These are phyloP conservation scores for Microlaimidae sp. DNA, from an alignment of 2,888 invertebrate species.

Conservation along the genomic window DNA sequence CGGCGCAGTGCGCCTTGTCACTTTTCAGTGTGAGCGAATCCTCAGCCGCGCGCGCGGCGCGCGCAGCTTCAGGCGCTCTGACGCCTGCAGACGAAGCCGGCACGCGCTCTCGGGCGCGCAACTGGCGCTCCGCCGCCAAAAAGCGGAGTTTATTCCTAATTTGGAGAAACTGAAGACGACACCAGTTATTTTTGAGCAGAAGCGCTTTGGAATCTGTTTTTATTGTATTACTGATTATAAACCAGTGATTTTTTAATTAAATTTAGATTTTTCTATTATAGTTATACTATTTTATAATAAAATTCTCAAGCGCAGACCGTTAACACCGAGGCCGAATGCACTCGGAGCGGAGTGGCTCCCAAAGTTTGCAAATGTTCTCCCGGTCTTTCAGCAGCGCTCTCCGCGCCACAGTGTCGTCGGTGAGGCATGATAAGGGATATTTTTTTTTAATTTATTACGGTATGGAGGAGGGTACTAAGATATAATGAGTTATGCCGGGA, in stretches of 20 bases:
- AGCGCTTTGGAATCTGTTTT: conserved; percentile 38
- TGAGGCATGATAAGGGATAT: too few species aligned
- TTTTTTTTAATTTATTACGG: too few species aligned
- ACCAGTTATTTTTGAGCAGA: conserved; percentile 98
- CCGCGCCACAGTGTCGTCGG: conserved; percentile 26
- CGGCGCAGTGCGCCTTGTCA: too few species aligned
- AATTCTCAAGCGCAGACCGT: conserved; percentile 55
- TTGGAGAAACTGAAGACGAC: conserved; percentile 85
- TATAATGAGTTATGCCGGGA: too few species aligned
- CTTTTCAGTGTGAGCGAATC: too few species aligned
- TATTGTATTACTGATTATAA: too few species aligned
- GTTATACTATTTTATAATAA: too few species aligned
- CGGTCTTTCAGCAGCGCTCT: conserved; percentile 18
- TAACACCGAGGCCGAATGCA: conserved; percentile 40
- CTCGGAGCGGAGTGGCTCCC: conserved; percentile 15
- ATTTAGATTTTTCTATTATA: too few species aligned
- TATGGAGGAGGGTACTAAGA: too few species aligned
- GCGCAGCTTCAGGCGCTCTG: too few species aligned
- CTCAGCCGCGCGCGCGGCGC: too few species aligned
- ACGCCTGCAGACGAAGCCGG: conserved; percentile 60
- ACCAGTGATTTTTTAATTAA: too few species aligned
- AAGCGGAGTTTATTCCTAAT: conserved; percentile 96
- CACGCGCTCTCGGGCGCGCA: conserved; percentile 79
- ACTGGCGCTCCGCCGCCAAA: conserved; percentile 94
- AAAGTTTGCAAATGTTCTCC: conserved; percentile 1